These are phyloP conservation scores for Toxostoma redivivum DNA, from an alignment of 2,113 vertebrate species.

Conservation along the genomic window DNA sequence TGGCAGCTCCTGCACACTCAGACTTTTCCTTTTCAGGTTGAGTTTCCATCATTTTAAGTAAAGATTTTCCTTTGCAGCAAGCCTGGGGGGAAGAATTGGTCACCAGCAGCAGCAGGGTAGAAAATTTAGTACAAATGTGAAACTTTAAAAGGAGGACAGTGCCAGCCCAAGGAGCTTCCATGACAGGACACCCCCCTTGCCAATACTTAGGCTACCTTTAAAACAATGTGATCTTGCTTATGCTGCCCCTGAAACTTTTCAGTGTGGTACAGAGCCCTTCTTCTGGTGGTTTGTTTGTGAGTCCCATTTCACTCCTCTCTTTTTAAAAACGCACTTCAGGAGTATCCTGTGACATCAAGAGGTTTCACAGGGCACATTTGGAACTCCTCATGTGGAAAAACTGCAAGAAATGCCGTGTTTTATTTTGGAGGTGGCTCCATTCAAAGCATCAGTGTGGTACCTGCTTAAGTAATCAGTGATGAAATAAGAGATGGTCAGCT, in stretches of 20 bases:
- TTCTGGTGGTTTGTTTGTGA: not conserved
- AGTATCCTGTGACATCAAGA: accelerated
- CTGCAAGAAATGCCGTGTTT: not conserved
- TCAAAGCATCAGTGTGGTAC: not conserved
- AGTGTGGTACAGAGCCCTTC: not conserved
- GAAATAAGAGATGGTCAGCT: not conserved
- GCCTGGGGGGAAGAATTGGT: not conserved
- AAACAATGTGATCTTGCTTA: not conserved
- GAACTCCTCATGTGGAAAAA: not conserved
- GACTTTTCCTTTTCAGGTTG: not conserved
- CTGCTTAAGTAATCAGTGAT: not conserved
- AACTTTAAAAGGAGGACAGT: not conserved
- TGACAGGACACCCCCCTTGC: not conserved
- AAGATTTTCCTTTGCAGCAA: not conserved
- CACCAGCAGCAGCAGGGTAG: not conserved
- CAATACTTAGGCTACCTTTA: not conserved
- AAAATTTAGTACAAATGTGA: not conserved
- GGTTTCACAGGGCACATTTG: accelerated
- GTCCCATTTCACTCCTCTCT: not conserved
- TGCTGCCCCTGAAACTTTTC: not conserved
- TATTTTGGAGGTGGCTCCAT: not conserved
- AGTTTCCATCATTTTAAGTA: not conserved
- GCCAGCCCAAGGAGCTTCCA: not conserved
- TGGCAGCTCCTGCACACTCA: not conserved
- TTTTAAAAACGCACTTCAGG: not conserved